Evolutionary conservation across 2,113 vertebrate genomes (phyloP).

Genomic region (Oreotrochilus melanogaster): DNA sequence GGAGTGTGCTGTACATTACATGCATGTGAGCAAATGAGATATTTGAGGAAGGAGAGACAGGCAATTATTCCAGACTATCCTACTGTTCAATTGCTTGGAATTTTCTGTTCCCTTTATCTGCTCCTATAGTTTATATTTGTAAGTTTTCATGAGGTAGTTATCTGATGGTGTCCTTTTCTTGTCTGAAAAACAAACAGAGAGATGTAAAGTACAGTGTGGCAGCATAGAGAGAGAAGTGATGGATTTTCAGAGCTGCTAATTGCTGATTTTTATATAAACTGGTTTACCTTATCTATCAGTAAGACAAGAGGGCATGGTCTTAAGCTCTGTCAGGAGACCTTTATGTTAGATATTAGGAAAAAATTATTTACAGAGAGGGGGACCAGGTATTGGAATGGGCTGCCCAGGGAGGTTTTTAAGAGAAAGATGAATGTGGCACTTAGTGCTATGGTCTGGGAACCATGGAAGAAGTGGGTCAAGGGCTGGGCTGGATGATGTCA

Average conservation of each 20-base stretch:
- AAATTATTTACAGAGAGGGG: no score
- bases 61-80: fast-evolving
- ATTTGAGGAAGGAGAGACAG: not conserved
- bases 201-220: not conserved
- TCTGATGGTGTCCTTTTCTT: not conserved
- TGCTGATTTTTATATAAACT: not conserved
- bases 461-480: no score
- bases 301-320: no score
- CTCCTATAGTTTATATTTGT: not conserved
- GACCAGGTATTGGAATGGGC: no score
- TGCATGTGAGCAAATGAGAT: fast-evolving
- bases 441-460: no score
- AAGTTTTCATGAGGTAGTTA: not conserved
- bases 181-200: not conserved
- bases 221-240: not conserved
- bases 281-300: not conserved
- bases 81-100: not conserved
- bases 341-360: no score
- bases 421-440: no score
- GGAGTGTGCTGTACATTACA: fast-evolving
- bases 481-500: no score
- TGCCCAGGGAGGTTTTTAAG: no score
- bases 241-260: not conserved
- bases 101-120: not conserved
- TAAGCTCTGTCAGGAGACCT: no score